phyloP scores from a whole-genome alignment of 1,140 invertebrate genomes.

The Leucophenga varia region DNA sequence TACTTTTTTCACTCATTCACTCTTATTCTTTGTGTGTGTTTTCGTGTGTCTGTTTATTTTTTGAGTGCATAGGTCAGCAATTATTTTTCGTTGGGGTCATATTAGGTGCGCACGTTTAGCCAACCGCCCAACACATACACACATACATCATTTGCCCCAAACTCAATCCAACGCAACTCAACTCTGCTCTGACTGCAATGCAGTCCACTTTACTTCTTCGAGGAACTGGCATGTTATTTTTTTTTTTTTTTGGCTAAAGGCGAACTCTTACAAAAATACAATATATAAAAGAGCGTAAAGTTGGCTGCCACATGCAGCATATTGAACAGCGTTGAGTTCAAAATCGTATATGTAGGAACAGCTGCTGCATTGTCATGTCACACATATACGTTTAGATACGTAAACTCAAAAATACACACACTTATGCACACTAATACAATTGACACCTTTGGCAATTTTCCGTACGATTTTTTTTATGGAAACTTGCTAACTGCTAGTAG shows the following conservation, averaged over 20 bases:
- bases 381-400: constrained; percentile 41
- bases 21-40: constrained; percentile 49
- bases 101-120: constrained; percentile 42
- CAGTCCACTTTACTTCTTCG: neutral
- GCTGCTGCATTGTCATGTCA: constrained; percentile 52
- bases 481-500: constrained; percentile 39
- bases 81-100: constrained; percentile 54
- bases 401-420: neutral
- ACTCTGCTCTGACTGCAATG: no score
- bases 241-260: neutral
- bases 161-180: no score
- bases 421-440: constrained; percentile 29
- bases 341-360: no score
- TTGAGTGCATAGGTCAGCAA: constrained; percentile 43
- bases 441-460: constrained; percentile 48
- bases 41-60: constrained; percentile 37
- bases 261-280: no score
- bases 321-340: no score
- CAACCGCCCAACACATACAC: no score
- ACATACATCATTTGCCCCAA: no score
- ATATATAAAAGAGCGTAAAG: constrained; percentile 5
- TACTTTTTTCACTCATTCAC: no score
- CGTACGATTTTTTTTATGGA: constrained; percentile 41
- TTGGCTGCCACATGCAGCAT: constrained; percentile 35
- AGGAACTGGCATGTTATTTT: constrained; percentile 16